Percentiles rank a stretch among this genome's conserved stretches.
These are phyloP conservation scores for Crenichthys baileyi DNA, from an alignment of 2,797 vertebrate species.

Conservation along the genomic window DNA sequence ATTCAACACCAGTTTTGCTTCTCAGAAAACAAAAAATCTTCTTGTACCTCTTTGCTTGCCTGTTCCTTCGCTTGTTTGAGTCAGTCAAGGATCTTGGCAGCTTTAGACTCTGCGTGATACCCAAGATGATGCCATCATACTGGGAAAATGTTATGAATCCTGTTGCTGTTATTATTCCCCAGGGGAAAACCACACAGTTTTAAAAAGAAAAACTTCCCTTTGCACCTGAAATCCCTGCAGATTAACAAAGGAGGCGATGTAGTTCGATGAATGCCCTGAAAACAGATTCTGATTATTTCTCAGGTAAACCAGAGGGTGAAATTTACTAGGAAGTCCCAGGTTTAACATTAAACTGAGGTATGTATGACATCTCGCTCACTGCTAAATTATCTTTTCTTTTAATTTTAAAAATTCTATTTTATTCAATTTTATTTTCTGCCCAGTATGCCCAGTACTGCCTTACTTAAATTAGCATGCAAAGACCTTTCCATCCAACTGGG, in stretches of 20 bases:
- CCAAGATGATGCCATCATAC: conserved; percentile 8
- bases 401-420: not conserved
- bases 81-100: conserved; percentile 28
- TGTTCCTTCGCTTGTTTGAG: conserved; percentile 11
- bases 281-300: conserved; percentile 32
- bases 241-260: conserved; percentile 17
- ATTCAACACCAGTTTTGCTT: not conserved
- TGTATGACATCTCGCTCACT: not conserved
- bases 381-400: not conserved
- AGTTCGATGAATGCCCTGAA: conserved; percentile 29
- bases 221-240: conserved; percentile 37
- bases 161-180: conserved; percentile 25
- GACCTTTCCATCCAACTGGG: not conserved
- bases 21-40: not conserved
- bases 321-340: not conserved
- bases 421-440: not conserved
- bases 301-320: not conserved
- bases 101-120: conserved; percentile 20
- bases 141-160: conserved; percentile 17
- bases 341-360: conserved; percentile 16
- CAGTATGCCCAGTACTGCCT: not conserved
- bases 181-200: conserved; percentile 37
- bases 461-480: not conserved
- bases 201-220: conserved; percentile 21
- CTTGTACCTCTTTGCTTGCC: not conserved